Percentiles rank a stretch among this genome's conserved stretches.
Evolutionary conservation across 2,797 vertebrate genomes (phyloP).

Genomic region (Triplophysa bombifrons): DNA sequence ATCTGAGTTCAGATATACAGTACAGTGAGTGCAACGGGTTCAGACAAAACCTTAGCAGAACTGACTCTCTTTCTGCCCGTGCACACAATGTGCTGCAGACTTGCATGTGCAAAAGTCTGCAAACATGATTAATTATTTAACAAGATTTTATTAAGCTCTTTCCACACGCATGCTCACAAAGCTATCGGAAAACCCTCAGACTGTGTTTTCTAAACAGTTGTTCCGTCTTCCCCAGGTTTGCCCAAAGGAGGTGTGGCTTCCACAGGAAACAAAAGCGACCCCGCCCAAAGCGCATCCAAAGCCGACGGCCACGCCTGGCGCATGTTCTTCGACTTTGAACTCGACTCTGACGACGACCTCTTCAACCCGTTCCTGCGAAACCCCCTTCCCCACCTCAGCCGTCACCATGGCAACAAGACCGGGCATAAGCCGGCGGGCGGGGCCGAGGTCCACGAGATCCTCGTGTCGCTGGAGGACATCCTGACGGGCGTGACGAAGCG

Average conservation of each 20-base stretch:
- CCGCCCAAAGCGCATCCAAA: constrained; percentile 84
- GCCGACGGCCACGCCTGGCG: constrained; percentile 87
- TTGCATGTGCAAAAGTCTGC: constrained; percentile 48
- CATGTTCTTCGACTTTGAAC: constrained; percentile 88
- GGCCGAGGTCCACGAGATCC: constrained; percentile 87
- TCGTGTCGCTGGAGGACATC: constrained; percentile 92
- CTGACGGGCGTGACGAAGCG: constrained; percentile 92
- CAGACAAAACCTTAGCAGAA: background rate
- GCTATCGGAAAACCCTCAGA: background rate
- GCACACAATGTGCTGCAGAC: constrained; percentile 2
- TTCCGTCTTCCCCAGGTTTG: constrained; percentile 40
- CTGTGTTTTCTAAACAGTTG: background rate
- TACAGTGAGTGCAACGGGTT: constrained; percentile 21
- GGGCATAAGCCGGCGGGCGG: constrained; percentile 77
- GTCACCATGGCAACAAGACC: constrained; percentile 67
- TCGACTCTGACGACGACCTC: constrained; percentile 82
- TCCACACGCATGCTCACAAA: background rate
- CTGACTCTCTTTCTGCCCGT: background rate
- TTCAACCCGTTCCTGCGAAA: constrained; percentile 88
- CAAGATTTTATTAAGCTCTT: constrained; percentile 19
- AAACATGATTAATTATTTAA: constrained; percentile 62
- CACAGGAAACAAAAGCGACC: constrained; percentile 68
- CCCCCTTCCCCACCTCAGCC: constrained; percentile 73
- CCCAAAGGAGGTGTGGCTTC: constrained; percentile 47
- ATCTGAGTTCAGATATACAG: background rate